Conservation (phyloP, 2,888 invertebrate genomes). For the Eupithecia subumbrata region DNA sequence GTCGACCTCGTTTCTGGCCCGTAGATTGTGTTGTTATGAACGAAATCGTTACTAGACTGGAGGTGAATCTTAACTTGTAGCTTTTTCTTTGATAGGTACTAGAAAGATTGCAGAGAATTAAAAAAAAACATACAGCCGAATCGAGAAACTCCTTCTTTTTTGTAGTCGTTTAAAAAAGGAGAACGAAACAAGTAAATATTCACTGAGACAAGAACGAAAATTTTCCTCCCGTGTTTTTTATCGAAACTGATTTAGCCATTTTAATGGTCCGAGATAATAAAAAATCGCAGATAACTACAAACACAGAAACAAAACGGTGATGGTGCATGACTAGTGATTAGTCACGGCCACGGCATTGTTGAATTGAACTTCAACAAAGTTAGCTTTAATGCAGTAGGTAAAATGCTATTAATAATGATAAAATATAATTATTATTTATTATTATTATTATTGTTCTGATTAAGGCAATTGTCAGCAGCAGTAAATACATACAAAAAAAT, state of each 20-base stretch:
- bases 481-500: background rate
- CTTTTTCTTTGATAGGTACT: background rate
- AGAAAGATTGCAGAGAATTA: background rate
- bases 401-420: too few species aligned
- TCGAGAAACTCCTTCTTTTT: too few species aligned
- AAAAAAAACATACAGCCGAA: too few species aligned
- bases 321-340: background rate
- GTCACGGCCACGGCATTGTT: background rate
- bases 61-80: background rate
- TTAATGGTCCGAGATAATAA: background rate
- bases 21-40: constrained; percentile 33
- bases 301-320: background rate
- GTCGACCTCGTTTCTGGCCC: constrained; percentile 35
- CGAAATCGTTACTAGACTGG: background rate
- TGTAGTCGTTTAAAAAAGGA: too few species aligned
- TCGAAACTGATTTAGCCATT: background rate
- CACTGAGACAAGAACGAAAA: background rate
- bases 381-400: background rate
- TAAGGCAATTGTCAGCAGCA: background rate
- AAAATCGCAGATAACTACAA: background rate
- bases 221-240: background rate
- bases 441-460: too few species aligned
- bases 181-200: background rate
- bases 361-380: background rate
- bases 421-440: too few species aligned